phyloP scores from a whole-genome alignment of 2,113 vertebrate genomes.

The Macquaria australasica region DNA sequence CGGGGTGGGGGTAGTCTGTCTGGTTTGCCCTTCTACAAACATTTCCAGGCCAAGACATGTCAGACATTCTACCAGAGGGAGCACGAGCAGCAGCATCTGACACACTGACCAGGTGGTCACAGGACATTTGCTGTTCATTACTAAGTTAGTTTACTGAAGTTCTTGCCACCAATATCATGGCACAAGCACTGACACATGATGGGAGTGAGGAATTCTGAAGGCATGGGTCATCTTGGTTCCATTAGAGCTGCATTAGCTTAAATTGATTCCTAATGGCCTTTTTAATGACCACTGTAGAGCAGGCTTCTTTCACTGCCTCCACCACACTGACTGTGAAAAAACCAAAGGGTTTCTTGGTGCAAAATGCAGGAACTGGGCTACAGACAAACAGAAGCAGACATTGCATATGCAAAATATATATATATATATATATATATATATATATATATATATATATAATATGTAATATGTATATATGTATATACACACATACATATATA shows the following conservation, averaged over 20 bases:
- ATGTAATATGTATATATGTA: too few species aligned
- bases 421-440: too few species aligned
- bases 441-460: too few species aligned
- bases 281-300: conserved; percentile 69
- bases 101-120: conserved; percentile 40
- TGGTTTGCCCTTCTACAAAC: conserved; percentile 41
- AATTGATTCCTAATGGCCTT: conserved; percentile 79
- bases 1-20: conserved; percentile 11
- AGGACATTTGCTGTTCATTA: conserved; percentile 59
- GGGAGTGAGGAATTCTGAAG: conserved; percentile 30
- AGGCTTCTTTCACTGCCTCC: conserved; percentile 40
- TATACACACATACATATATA: too few species aligned
- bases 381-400: not conserved
- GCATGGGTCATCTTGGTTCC: conserved; percentile 70
- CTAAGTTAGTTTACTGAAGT: conserved; percentile 30
- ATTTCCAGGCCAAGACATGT: conserved; percentile 34
- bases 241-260: conserved; percentile 74
- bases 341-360: conserved; percentile 20
- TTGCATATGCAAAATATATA: too few species aligned
- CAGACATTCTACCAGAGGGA: conserved; percentile 24
- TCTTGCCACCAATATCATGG: conserved; percentile 25
- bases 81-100: conserved; percentile 27
- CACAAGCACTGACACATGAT: conserved; percentile 37
- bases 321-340: conserved; percentile 11
- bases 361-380: conserved; percentile 21